A percentile compares a stretch with the other conserved stretches of the same genome.
Conservation (phyloP, 1,140 invertebrate species). For the Teleopsis dalmanni region DNA sequence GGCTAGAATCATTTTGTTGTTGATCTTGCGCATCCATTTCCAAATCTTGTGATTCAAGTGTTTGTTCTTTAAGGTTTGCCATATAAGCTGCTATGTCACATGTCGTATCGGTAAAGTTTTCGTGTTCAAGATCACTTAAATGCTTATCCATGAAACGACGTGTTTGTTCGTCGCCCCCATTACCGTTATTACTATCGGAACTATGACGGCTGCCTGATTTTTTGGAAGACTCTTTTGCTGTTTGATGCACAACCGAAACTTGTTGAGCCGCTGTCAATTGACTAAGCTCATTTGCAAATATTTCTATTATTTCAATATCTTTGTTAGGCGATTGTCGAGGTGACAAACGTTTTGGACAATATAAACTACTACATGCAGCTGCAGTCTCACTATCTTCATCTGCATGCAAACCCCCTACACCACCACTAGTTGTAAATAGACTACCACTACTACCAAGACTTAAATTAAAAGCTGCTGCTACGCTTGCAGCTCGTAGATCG, state of each 20-base stretch:
- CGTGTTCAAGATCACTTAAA: constrained; percentile 36
- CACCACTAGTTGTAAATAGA: constrained; percentile 22
- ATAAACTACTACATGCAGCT: neutral
- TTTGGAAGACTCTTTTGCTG: constrained; percentile 17
- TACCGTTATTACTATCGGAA: constrained; percentile 2
- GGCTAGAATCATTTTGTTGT: constrained; percentile 38
- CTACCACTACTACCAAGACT: constrained; percentile 42
- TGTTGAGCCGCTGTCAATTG: constrained; percentile 33
- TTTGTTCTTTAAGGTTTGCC: constrained; percentile 39
- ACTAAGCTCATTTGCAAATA: constrained; percentile 35
- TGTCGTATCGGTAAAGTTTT: constrained; percentile 34
- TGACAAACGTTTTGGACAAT: constrained; percentile 18
- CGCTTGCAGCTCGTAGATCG: constrained; percentile 30
- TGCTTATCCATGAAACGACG: constrained; percentile 39
- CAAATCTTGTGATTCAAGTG: constrained; percentile 29
- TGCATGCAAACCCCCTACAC: constrained; percentile 3
- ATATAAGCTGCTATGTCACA: constrained; percentile 42
- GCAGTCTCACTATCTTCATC: constrained; percentile 2
- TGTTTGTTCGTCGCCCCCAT: constrained; percentile 9
- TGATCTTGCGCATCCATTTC: constrained; percentile 27
- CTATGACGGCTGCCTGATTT: constrained; percentile 6
- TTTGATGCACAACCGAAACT: constrained; percentile 37
- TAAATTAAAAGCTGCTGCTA: constrained; percentile 41
- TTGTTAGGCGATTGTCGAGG: constrained; percentile 39
- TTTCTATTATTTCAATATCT: constrained; percentile 41